Conservation (phyloP, 2,113 vertebrate genomes). For the Alethe castanea region DNA sequence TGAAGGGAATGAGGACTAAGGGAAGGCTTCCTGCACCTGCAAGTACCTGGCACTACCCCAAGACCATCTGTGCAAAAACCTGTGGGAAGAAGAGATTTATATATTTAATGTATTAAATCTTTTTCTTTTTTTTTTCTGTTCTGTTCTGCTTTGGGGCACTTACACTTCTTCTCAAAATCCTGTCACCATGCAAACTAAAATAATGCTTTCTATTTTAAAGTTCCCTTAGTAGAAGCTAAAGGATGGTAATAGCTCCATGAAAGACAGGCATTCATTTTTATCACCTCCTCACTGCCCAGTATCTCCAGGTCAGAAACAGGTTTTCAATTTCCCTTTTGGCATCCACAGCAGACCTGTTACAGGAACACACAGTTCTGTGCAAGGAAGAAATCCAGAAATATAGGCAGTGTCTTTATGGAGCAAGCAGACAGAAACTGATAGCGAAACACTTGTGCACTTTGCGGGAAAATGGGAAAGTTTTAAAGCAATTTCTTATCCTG, state of each 20-base stretch:
- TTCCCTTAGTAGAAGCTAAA: not conserved
- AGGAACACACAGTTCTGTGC: not conserved
- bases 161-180: not conserved
- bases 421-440: not conserved
- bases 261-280: not conserved
- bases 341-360: not conserved
- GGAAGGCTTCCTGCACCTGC: not conserved
- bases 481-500: not conserved
- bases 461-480: not conserved
- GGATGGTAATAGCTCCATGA: not conserved
- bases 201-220: not conserved
- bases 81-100: not conserved
- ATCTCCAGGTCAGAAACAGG: not conserved
- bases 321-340: conserved; percentile 13
- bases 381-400: not conserved
- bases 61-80: not conserved
- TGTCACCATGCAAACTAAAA: not conserved
- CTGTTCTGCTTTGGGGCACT: not conserved
- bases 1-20: not conserved
- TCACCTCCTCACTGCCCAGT: not conserved
- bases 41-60: not conserved
- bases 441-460: not conserved
- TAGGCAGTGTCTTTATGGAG: not conserved
- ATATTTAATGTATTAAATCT: not conserved
- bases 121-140: not conserved